A percentile compares a stretch with the other conserved stretches of the same genome.
These are phyloP conservation scores for Endomychus coccineus DNA, from an alignment of 2,888 invertebrate species.

Conservation along the genomic window DNA sequence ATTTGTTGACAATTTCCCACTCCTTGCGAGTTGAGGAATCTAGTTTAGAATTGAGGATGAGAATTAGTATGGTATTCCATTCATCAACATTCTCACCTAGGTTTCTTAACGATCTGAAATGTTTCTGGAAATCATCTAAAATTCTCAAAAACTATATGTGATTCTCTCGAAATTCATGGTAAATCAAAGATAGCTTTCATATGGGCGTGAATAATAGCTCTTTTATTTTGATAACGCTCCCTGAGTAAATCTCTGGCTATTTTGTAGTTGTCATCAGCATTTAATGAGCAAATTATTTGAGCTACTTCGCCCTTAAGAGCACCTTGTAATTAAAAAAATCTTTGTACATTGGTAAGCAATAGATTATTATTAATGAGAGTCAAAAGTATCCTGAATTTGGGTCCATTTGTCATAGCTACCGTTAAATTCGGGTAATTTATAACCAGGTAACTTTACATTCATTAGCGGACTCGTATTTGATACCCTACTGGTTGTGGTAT, in stretches of 20 bases:
- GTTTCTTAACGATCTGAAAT: constrained; percentile 1
- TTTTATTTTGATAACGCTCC: constrained; percentile 6
- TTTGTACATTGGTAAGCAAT: constrained; percentile 2
- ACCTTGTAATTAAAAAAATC: constrained; percentile 3
- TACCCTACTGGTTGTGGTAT: neutral
- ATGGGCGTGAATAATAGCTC: neutral
- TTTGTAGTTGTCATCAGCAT: constrained; percentile 3
- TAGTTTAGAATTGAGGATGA: neutral
- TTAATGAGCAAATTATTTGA: constrained; percentile 2
- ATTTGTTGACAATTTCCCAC: constrained; percentile 3
- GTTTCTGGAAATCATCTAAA: constrained; percentile 4
- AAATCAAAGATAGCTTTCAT: constrained; percentile 8
- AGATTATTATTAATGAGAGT: constrained; percentile 3
- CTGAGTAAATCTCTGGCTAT: constrained; percentile 5
- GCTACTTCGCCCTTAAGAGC: constrained; percentile 7
- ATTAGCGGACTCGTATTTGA: neutral
- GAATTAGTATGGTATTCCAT: constrained; percentile 7
- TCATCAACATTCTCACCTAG: constrained; percentile 1
- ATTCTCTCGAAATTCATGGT: neutral
- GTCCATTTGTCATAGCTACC: constrained; percentile 5
- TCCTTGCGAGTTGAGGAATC: neutral
- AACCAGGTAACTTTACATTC: constrained; percentile 4
- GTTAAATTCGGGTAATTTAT: neutral
- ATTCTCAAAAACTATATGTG: neutral
- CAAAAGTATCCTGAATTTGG: constrained; percentile 2